Evolutionary conservation across 37 sponge, comb jelly and placozoan genomes (phyloP).

Genomic region (Cliona cf. orientalis): DNA sequence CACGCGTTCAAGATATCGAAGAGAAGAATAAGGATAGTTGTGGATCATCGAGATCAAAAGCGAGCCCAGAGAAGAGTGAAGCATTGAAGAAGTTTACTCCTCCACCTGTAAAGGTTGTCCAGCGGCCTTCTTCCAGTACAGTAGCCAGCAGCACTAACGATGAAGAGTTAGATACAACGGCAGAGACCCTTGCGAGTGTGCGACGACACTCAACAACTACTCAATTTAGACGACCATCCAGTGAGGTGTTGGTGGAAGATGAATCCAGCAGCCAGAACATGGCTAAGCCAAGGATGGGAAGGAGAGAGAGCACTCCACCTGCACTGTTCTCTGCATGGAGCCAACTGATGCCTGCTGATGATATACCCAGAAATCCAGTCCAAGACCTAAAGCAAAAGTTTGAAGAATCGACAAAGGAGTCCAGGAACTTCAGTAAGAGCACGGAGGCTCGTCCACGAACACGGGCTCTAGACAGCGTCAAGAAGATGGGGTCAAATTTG

Average conservation of each 20-base stretch:
- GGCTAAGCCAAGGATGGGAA: background rate
- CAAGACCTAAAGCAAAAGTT: slow-evolving; percentile 56
- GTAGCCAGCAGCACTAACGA: no score
- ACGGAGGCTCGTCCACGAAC: no score
- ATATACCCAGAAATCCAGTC: slow-evolving; percentile 19
- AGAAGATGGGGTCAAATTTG: background rate
- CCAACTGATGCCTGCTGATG: background rate
- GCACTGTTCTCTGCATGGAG: slow-evolving; percentile 17
- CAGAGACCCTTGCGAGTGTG: background rate
- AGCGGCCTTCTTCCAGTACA: background rate
- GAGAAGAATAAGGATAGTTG: slow-evolving; percentile 22
- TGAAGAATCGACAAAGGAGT: slow-evolving; percentile 16
- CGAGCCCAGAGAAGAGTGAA: no score
- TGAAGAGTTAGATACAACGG: no score
- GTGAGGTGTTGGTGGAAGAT: slow-evolving; percentile 1
- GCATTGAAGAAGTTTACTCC: background rate
- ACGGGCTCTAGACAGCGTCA: background rate
- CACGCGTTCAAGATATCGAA: slow-evolving; percentile 35
- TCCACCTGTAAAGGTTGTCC: background rate
- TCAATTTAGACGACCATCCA: slow-evolving; percentile 25
- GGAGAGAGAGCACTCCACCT: slow-evolving; percentile 28
- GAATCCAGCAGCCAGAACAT: background rate
- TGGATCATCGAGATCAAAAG: no score
- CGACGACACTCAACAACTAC: background rate
- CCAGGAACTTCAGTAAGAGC: background rate